Percentiles rank a stretch among this genome's conserved stretches.
These are phyloP conservation scores for Apis laboriosa DNA, from an alignment of 1,140 invertebrate genomes.

Conservation along the genomic window DNA sequence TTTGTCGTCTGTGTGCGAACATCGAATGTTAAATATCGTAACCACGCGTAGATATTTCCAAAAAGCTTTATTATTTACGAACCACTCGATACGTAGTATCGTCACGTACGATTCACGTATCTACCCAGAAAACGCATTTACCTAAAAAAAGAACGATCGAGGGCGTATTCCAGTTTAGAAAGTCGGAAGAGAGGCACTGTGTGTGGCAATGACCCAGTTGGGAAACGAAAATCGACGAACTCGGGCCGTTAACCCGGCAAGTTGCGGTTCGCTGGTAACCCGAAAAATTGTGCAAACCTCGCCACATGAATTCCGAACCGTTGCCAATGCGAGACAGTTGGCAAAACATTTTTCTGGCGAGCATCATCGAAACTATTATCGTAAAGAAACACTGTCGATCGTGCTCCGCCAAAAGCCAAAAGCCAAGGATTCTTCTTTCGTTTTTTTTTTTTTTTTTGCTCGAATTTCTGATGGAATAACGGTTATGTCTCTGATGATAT, in stretches of 20 bases:
- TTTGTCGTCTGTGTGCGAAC: too few species aligned
- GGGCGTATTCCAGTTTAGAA: constrained; percentile 29
- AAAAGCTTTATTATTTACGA: too few species aligned
- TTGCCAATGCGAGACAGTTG: constrained; percentile 20
- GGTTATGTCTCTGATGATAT: neutral
- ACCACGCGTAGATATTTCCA: too few species aligned
- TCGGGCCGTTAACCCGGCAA: constrained; percentile 1
- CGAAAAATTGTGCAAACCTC: constrained; percentile 40
- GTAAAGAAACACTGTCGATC: neutral
- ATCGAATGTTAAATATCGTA: too few species aligned
- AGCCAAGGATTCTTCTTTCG: neutral
- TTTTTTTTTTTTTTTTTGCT: neutral
- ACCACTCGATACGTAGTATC: too few species aligned
- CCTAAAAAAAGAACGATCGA: neutral
- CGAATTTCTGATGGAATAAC: neutral
- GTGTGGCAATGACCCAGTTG: constrained; percentile 44
- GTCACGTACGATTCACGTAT: too few species aligned
- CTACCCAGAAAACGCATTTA: too few species aligned
- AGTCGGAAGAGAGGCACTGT: neutral
- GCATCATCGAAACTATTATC: constrained; percentile 1
- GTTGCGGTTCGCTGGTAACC: constrained; percentile 1
- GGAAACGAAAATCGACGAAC: constrained; percentile 31
- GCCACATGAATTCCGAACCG: constrained; percentile 5
- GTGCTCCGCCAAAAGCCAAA: neutral
- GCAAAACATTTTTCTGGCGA: neutral